These are phyloP conservation scores for Therioaphis trifolii DNA, from an alignment of 2,888 invertebrate genomes.

Conservation along the genomic window DNA sequence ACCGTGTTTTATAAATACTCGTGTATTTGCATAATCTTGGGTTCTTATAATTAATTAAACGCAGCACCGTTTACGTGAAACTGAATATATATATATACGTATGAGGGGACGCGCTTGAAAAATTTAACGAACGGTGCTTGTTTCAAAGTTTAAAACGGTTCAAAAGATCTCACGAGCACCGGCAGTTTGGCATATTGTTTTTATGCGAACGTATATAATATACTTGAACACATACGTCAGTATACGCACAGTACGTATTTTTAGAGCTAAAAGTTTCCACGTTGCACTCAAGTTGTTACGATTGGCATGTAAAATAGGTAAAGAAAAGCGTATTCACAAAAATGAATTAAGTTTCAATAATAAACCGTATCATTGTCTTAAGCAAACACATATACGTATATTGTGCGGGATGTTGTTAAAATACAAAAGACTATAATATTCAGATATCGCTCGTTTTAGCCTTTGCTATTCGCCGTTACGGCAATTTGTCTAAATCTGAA, in stretches of 20 bases:
- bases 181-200: neutral
- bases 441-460: no score
- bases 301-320: slow-evolving; percentile 12
- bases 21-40: slow-evolving; percentile 30
- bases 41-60: slow-evolving; percentile 46
- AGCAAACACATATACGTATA: no score
- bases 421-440: no score
- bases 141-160: slow-evolving; percentile 35
- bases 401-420: no score
- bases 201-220: neutral
- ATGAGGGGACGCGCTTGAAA: neutral
- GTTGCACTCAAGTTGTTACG: no score
- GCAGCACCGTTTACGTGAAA: slow-evolving; percentile 5
- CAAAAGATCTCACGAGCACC: neutral
- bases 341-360: neutral
- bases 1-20: slow-evolving; percentile 10
- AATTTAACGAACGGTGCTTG: slow-evolving; percentile 20
- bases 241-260: no score
- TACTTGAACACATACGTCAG: no score
- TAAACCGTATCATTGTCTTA: neutral
- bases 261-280: no score
- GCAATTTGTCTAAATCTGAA: no score
- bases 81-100: no score
- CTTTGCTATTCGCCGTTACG: no score
- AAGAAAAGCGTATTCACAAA: neutral